phyloP scores from a whole-genome alignment of 2,113 vertebrate genomes.

The Taurulus bubalis region DNA sequence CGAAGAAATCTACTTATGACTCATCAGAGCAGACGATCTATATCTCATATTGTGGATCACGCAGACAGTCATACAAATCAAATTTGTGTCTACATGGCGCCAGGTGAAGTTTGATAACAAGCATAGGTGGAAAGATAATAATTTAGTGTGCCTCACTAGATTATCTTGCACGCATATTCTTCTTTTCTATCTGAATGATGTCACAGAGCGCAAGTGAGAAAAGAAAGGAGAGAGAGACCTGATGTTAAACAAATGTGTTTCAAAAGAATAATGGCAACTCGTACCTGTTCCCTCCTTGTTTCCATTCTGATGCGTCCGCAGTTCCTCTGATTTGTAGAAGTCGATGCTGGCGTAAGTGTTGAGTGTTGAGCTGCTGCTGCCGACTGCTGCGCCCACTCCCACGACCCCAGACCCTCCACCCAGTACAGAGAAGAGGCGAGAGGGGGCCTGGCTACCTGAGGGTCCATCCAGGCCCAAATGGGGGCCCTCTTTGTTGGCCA shows the following conservation, averaged over 20 bases:
- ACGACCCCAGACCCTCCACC: slow-evolving; percentile 60
- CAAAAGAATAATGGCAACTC: slow-evolving; percentile 9
- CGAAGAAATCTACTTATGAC: slow-evolving; percentile 35
- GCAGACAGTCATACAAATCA: slow-evolving; percentile 40
- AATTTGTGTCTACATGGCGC: slow-evolving; percentile 51
- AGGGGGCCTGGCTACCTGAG: slow-evolving; percentile 67
- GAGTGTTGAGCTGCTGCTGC: slow-evolving; percentile 68
- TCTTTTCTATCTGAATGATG: slow-evolving; percentile 22
- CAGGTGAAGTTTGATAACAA: slow-evolving; percentile 71
- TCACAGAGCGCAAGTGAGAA: not conserved
- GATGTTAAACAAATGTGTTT: not conserved
- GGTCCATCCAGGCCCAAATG: slow-evolving; percentile 74
- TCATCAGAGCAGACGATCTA: slow-evolving; percentile 23
- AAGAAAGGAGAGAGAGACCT: not conserved
- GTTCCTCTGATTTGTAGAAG: slow-evolving; percentile 86
- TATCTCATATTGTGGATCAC: slow-evolving; percentile 40
- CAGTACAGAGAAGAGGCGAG: slow-evolving; percentile 79
- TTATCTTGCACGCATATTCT: slow-evolving; percentile 44
- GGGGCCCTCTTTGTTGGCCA: slow-evolving; percentile 82
- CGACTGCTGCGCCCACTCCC: slow-evolving; percentile 54
- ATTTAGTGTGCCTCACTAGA: slow-evolving; percentile 40
- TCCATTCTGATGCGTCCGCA: slow-evolving; percentile 76
- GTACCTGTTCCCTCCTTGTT: slow-evolving; percentile 82
- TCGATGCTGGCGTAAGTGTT: slow-evolving; percentile 88
- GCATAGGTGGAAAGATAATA: slow-evolving; percentile 23